These are phyloP conservation scores for Calephelis virginiensis DNA, from an alignment of 1,140 invertebrate species.

Conservation along the genomic window DNA sequence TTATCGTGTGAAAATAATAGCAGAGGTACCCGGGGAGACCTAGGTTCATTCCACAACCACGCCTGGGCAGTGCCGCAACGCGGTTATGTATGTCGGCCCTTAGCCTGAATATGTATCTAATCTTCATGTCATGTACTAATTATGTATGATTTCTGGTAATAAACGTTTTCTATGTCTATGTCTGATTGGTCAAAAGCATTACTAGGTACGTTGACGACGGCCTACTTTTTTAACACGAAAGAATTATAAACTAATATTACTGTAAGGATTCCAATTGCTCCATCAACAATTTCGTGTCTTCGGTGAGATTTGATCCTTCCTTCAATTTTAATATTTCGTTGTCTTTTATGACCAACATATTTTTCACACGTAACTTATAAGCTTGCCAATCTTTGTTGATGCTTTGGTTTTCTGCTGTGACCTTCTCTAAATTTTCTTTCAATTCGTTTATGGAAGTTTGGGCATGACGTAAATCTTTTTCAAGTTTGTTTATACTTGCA, in stretches of 20 bases:
- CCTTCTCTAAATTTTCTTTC: conserved; percentile 48
- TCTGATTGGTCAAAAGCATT: too few relatives aligned
- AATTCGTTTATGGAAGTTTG: conserved; percentile 51
- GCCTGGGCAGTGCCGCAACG: too few relatives aligned
- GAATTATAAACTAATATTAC: conserved; percentile 26
- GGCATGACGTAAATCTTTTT: conserved; percentile 60
- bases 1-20: too few relatives aligned
- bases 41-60: too few relatives aligned
- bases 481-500: conserved; percentile 45
- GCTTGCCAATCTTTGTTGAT: conserved; percentile 66
- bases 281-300: conserved; percentile 57
- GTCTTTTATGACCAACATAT: conserved; percentile 59
- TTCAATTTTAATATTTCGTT: conserved; percentile 56
- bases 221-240: too few relatives aligned
- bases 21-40: too few relatives aligned
- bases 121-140: too few relatives aligned
- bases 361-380: conserved; percentile 65
- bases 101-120: too few relatives aligned
- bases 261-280: conserved; percentile 54
- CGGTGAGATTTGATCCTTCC: conserved; percentile 47
- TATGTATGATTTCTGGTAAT: too few relatives aligned
- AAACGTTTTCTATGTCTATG: too few relatives aligned
- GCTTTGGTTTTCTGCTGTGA: conserved; percentile 44
- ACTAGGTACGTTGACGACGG: too few relatives aligned
- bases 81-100: too few relatives aligned